phyloP scores from a whole-genome alignment of 2,797 vertebrate species.

The Zalophus californianus region DNA sequence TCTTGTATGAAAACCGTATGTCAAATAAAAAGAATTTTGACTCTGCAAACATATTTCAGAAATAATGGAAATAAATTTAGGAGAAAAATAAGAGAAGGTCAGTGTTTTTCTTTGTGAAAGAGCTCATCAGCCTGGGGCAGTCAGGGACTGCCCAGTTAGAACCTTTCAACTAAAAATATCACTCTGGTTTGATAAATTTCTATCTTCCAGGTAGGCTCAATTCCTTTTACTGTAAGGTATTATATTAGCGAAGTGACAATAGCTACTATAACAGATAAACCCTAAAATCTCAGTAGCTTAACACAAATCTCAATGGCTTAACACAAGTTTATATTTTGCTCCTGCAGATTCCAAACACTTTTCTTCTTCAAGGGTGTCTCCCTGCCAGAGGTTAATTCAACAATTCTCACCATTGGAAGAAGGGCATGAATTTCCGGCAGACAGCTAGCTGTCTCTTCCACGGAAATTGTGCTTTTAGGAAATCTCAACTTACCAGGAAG shows the following conservation, averaged over 20 bases:
- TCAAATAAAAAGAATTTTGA: neutral
- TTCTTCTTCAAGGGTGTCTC: neutral
- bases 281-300: constrained; percentile 32
- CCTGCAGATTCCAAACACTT: neutral
- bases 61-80: neutral
- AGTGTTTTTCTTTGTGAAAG: constrained; percentile 6
- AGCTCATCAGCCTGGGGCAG: neutral
- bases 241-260: neutral
- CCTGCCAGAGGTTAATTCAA: neutral
- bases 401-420: neutral
- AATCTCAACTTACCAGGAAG: neutral
- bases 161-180: neutral
- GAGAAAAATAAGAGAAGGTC: neutral
- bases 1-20: neutral
- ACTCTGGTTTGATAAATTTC: neutral
- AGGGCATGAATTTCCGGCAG: neutral
- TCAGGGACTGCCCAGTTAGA: neutral
- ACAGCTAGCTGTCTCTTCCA: neutral
- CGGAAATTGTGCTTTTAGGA: neutral
- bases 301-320: constrained; percentile 36
- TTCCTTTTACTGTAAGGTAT: constrained; percentile 24
- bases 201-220: neutral
- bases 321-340: neutral
- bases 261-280: constrained; percentile 21
- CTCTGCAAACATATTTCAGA: neutral